Evolutionary conservation across 2,888 invertebrate species (phyloP), one percentile per base, ranked within the genome.

Genomic region (Linyphia triangularis): DNA sequence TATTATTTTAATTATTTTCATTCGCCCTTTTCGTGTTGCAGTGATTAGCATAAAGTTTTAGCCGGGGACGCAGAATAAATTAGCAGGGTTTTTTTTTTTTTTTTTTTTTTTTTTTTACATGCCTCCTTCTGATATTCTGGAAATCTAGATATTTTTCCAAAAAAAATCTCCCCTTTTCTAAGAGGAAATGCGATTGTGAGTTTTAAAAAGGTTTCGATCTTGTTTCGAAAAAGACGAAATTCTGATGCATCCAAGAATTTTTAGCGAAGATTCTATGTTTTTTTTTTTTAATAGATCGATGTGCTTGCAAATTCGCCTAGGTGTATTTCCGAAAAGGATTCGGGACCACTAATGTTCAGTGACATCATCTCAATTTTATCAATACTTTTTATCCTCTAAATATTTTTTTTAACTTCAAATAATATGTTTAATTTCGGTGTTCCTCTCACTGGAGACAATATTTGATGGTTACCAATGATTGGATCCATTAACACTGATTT

Each of bases 41-140:
- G 73, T 81, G 86, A 88, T 88, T 88, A 88, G 81, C 86, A 88
- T 88, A 88, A 88, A 88, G 75, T 72, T 88, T 40, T 37, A 40
- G 51, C 30, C 61, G 77, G 51, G 59, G 51, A 59, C 57, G 72
- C 69, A 86, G 77, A 77, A 84, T 77, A 69, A 77, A 77, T 43
- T 67, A 37, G 37, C 51, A 30, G 26, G 40, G 77, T 10, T 26
- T 30, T 22, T 59, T 61, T 70, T 82, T 70, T 82, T 70, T 61
- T 70, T 30, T n/a, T 19, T 24, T 19, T 26, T 30, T 51, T 67
- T 65, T 65, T 30, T 65, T 65, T 30, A n/a, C 5, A 22, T 13
- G 19, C 2, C 13, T 24, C 43, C 28, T 70, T 28, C 22, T 16
- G 24, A 33, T n/a, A 28, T 70, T 43, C 70, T 43, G n/a, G 40